Evolutionary conservation across 1,140 invertebrate species (phyloP).

Genomic region (Hylaeus anthracinus): DNA sequence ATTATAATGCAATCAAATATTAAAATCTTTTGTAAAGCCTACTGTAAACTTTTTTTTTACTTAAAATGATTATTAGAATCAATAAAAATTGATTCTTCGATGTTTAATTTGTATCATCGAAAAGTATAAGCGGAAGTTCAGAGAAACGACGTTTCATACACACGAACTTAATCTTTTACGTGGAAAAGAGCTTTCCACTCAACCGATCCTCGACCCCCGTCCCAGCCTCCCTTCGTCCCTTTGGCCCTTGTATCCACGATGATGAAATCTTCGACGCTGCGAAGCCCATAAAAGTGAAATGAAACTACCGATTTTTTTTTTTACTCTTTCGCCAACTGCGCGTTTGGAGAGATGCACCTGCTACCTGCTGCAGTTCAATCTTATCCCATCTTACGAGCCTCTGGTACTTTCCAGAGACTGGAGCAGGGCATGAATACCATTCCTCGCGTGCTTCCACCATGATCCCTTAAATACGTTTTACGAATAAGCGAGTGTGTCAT

Average conservation of each 20-base stretch:
- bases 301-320: constrained; percentile 56
- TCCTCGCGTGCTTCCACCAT: too few species aligned
- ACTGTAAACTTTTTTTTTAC: too few species aligned
- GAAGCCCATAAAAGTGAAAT: constrained; percentile 48
- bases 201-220: constrained; percentile 17
- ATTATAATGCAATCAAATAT: too few species aligned
- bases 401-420: neutral
- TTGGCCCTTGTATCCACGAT: constrained; percentile 26
- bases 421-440: neutral
- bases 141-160: neutral
- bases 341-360: constrained; percentile 8
- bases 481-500: too few species aligned
- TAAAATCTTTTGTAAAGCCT: too few species aligned
- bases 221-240: constrained; percentile 5
- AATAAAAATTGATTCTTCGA: too few species aligned
- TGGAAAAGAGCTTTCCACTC: constrained; percentile 46
- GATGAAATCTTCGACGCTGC: constrained; percentile 60
- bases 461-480: too few species aligned
- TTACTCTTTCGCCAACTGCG: neutral
- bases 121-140: neutral
- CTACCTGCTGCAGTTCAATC: constrained; percentile 25
- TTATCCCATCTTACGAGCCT: neutral
- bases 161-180: constrained; percentile 39
- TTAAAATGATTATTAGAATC: too few species aligned
- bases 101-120: neutral